Conservation (phyloP, 2,888 invertebrate species). For the Chalcis sispes region DNA sequence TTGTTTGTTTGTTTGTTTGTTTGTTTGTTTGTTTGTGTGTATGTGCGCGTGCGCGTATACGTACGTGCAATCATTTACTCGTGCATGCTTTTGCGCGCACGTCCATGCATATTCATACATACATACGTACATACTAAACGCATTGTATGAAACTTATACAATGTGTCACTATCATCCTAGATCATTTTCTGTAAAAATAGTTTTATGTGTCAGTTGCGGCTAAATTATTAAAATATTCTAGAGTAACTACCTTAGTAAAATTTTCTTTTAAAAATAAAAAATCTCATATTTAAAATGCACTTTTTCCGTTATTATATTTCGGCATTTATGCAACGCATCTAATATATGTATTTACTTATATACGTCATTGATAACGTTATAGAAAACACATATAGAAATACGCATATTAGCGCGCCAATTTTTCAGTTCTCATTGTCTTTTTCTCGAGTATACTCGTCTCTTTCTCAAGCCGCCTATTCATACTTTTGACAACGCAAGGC, state of each 20-base stretch:
- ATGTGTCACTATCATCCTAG: conserved; percentile 14
- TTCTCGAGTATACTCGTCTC: not conserved
- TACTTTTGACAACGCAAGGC: conserved; percentile 31
- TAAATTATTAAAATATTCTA: conserved; percentile 16
- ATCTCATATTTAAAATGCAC: conserved; percentile 46
- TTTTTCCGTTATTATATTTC: conserved; percentile 15
- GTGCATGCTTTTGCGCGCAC: too few species aligned
- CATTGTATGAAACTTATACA: conserved; percentile 1
- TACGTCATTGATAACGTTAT: not conserved
- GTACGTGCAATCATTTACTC: too few species aligned
- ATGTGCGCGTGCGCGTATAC: not conserved
- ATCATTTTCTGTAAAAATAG: conserved; percentile 42
- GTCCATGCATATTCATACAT: not conserved
- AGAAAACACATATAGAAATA: conserved; percentile 6
- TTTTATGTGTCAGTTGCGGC: conserved; percentile 18
- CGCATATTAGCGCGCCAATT: conserved; percentile 10
- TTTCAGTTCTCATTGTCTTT: conserved; percentile 13
- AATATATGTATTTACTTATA: conserved; percentile 18
- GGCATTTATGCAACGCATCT: conserved; percentile 24
- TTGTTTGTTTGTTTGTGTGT: conserved; percentile 51
- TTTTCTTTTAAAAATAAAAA: conserved; percentile 51
- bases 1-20: too few species aligned
- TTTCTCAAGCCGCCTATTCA: not conserved
- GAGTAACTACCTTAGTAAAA: too few species aligned
- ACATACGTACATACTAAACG: conserved; percentile 13